Conservation (phyloP, 2,113 vertebrate genomes). For the Oreochromis niloticus region DNA sequence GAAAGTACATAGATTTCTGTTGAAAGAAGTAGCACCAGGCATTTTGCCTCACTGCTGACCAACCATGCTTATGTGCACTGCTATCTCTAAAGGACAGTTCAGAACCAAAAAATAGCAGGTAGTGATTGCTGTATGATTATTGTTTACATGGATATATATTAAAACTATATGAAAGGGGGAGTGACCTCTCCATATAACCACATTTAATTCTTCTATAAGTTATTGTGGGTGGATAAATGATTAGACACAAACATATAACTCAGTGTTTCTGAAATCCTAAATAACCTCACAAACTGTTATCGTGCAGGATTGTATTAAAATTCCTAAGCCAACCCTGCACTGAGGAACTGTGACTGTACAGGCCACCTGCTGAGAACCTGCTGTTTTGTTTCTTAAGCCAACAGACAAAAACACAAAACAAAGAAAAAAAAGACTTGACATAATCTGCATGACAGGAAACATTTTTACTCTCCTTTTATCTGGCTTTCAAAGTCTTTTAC, state of each 20-base stretch:
- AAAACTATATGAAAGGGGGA: background rate
- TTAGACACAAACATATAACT: background rate
- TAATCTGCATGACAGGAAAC: background rate
- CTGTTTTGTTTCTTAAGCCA: background rate
- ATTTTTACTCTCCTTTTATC: background rate
- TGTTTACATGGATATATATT: background rate
- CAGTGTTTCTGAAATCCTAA: background rate
- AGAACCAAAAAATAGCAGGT: background rate
- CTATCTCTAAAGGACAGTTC: background rate
- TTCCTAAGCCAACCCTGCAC: background rate
- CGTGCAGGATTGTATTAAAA: background rate
- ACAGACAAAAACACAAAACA: background rate
- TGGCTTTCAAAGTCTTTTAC: background rate
- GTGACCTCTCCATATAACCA: accelerated
- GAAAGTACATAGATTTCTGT: background rate
- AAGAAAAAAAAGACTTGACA: background rate
- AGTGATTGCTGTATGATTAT: background rate
- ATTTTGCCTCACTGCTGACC: background rate
- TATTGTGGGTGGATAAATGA: background rate
- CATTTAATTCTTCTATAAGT: background rate
- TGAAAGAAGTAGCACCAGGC: background rate
- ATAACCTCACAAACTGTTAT: background rate
- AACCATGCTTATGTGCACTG: background rate
- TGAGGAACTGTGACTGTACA: background rate
- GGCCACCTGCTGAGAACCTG: background rate